A percentile compares a stretch with the other conserved stretches of the same genome.
These are phyloP conservation scores for Patella pellucida DNA, from an alignment of 2,888 invertebrate genomes.

Conservation along the genomic window DNA sequence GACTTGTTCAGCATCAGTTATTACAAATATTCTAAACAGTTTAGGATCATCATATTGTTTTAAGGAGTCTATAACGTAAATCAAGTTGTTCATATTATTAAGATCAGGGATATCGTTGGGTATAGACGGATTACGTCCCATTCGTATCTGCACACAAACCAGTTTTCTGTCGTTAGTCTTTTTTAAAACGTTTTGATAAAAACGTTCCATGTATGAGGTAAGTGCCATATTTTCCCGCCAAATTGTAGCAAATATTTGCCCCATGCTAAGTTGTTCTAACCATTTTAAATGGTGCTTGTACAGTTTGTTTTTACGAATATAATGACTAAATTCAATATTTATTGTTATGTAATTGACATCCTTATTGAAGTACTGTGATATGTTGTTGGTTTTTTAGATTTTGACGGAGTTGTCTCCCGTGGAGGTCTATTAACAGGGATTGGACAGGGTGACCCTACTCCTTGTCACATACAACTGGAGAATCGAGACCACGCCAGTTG, in stretches of 20 bases:
- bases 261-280: slow-evolving; percentile 15
- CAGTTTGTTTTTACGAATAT: slow-evolving; percentile 13
- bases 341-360: slow-evolving; percentile 11
- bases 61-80: slow-evolving; percentile 39
- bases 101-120: slow-evolving; percentile 37
- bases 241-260: slow-evolving; percentile 20
- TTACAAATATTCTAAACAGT: slow-evolving; percentile 39
- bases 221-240: slow-evolving; percentile 17
- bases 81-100: slow-evolving; percentile 34
- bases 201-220: neutral
- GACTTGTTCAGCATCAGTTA: slow-evolving; percentile 40
- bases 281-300: slow-evolving; percentile 11
- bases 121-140: slow-evolving; percentile 41
- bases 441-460: no score
- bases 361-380: neutral
- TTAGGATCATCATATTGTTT: slow-evolving; percentile 31
- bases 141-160: slow-evolving; percentile 42
- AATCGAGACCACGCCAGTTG: no score
- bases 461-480: no score
- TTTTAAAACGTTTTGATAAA: neutral
- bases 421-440: no score
- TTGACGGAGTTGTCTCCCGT: neutral
- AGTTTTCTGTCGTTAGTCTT: slow-evolving; percentile 26
- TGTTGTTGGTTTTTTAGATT: slow-evolving; percentile 14
- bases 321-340: slow-evolving; percentile 27